Evolutionary conservation across 2,113 vertebrate species (phyloP), one percentile per base, ranked within the genome.

Genomic region (Centropristis striata): DNA sequence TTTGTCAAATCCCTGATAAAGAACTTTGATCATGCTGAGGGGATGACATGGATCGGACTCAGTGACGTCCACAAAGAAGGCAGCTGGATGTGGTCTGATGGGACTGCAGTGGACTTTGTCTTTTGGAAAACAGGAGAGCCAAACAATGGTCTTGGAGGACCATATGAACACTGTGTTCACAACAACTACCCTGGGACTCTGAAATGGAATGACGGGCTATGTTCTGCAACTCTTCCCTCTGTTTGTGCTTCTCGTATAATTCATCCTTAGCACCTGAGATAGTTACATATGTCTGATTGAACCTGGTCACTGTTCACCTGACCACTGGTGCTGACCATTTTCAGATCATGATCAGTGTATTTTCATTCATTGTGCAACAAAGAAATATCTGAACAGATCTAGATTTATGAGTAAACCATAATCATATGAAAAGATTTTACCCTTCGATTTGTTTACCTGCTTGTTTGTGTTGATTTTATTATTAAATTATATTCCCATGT

Each of bases 1-100:
- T 84, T 85, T 39, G 46, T 89, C 47, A 23, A 44, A 18, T 1
- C 0, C 7, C 50, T 89, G 71, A 63, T 76, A 41, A 1, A 11
- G 15, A 77, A 80, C 57, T 82, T 36, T 0, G 64, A 78, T 36
- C 60, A 0, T 7, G 0, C 10, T 8, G 0, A 53, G 1, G 36
- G n/a, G 12, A 0, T 0, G 0, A 82, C 47, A 20, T 84, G 74
- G 73, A 81, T 71, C 2, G 42, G 86, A 78, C 78, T 78, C 18
- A 16, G 16, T 5, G 42, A 44, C 15, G 5, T 4, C 5, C 42
- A 44, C 4, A 28, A 9, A 4, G 47, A 49, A 49, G 20, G 20
- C 1, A 1, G 8, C 2, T 49, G 20, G 47, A n/a, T 49, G 47
- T 49, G 13, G 42, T 44, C 13, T 44, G 13, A 44, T 44, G 13